A percentile compares a stretch with the other conserved stretches of the same genome.
Evolutionary conservation across 2,113 vertebrate genomes (phyloP).

Genomic region (Chaenocephalus aceratus): DNA sequence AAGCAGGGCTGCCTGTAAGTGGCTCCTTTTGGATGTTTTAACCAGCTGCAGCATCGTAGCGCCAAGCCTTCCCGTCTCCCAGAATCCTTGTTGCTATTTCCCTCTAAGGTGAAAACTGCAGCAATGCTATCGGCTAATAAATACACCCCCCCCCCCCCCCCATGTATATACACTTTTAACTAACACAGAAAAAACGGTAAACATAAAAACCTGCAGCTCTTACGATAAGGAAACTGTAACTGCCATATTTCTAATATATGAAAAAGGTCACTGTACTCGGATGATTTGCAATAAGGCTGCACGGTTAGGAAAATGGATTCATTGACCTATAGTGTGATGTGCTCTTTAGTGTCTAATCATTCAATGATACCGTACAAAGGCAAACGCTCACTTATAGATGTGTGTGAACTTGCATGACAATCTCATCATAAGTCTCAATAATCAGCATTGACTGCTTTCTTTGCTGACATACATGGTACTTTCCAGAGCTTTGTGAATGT

Average conservation of each 20-base stretch:
- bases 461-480: no score
- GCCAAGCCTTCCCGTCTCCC: constrained; percentile 44
- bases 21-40: constrained; percentile 61
- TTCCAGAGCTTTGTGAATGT: constrained; percentile 27
- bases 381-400: no score
- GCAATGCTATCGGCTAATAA: constrained; percentile 26
- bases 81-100: constrained; percentile 7
- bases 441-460: neutral
- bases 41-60: constrained; percentile 37
- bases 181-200: neutral
- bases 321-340: no score
- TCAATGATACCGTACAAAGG: no score
- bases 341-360: no score
- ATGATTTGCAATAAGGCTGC: no score
- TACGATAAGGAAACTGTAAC: neutral
- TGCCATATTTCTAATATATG: neutral
- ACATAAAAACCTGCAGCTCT: constrained; percentile 4
- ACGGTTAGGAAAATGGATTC: no score
- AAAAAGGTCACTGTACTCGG: no score
- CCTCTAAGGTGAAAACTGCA: constrained; percentile 24
- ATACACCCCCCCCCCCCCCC: constrained; percentile 1
- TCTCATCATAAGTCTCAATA: no score
- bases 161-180: constrained; percentile 20
- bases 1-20: constrained; percentile 39
- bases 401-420: no score